These are phyloP conservation scores for Hucho hucho DNA, from an alignment of 2,113 vertebrate genomes.

Conservation along the genomic window DNA sequence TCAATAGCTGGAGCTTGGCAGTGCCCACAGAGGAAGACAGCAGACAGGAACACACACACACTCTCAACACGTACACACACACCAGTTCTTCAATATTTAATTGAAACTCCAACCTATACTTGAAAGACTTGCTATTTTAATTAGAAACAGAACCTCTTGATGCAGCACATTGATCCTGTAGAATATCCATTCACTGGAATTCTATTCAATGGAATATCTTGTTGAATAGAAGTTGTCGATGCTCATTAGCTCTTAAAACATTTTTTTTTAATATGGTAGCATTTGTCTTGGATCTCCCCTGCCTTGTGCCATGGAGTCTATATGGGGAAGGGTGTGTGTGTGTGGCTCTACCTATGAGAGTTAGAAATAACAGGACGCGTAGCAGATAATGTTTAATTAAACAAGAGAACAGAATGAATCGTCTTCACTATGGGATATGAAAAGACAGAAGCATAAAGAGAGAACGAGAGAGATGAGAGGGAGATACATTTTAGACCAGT, in stretches of 20 bases:
- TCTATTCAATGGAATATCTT: slow-evolving; percentile 5
- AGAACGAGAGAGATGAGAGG: not conserved
- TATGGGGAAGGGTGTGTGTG: not conserved
- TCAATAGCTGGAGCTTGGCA: not conserved
- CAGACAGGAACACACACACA: not conserved
- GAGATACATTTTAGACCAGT: not conserved
- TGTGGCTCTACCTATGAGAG: not conserved
- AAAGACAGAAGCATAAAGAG: not conserved
- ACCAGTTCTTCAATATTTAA: not conserved
- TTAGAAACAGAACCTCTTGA: too few relatives aligned
- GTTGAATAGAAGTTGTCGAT: not conserved
- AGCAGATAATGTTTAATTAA: slow-evolving; percentile 11
- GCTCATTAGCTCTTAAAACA: slow-evolving; percentile 15
- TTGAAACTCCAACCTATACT: too few relatives aligned
- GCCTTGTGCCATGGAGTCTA: not conserved
- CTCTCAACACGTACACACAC: not conserved
- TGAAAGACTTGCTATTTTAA: too few relatives aligned
- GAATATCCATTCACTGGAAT: slow-evolving; percentile 6
- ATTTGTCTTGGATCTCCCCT: not conserved
- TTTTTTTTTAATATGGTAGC: not conserved
- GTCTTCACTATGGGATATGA: not conserved
- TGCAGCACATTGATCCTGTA: not conserved
- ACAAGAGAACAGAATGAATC: not conserved
- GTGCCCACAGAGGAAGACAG: not conserved
- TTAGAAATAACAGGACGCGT: not conserved